phyloP scores from a whole-genome alignment of 2,888 invertebrate species.

The Phania funesta region DNA sequence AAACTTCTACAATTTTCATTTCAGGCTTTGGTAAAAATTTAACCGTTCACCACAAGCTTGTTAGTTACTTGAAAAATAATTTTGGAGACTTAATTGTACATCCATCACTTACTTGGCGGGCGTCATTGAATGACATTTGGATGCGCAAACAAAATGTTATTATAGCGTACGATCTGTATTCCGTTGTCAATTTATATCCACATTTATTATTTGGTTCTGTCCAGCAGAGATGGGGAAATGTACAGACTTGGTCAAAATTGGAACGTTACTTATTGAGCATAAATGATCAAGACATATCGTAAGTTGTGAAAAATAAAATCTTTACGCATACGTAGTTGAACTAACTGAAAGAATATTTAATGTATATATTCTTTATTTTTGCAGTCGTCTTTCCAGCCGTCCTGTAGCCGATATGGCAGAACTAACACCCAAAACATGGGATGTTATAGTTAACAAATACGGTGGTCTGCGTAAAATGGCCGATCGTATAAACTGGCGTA shows the following conservation, averaged over 20 bases:
- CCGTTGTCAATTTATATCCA: constrained; percentile 77
- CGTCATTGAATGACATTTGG: constrained; percentile 81
- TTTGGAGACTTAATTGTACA: constrained; percentile 82
- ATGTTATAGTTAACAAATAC: constrained; percentile 82
- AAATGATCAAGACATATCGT: constrained; percentile 74
- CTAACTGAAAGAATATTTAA: background rate
- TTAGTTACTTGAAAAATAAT: constrained; percentile 81
- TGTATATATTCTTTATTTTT: constrained; percentile 61
- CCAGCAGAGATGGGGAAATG: constrained; percentile 86
- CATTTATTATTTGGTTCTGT: constrained; percentile 82
- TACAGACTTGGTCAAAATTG: constrained; percentile 81
- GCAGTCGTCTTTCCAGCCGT: constrained; percentile 75
- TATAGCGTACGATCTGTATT: constrained; percentile 81
- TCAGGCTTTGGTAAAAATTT: constrained; percentile 80
- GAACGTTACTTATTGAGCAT: constrained; percentile 81
- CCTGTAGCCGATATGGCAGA: constrained; percentile 86
- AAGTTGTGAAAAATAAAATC: constrained; percentile 69
- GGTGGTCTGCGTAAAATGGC: constrained; percentile 85
- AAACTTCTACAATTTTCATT: background rate
- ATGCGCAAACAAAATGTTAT: constrained; percentile 81
- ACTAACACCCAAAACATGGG: constrained; percentile 84
- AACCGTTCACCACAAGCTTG: constrained; percentile 82
- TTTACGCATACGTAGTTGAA: background rate
- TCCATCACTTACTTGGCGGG: constrained; percentile 81
- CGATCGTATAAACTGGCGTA: constrained; percentile 83